These are phyloP conservation scores for Chaetura pelagica DNA, from an alignment of 2,113 vertebrate genomes.

Conservation along the genomic window DNA sequence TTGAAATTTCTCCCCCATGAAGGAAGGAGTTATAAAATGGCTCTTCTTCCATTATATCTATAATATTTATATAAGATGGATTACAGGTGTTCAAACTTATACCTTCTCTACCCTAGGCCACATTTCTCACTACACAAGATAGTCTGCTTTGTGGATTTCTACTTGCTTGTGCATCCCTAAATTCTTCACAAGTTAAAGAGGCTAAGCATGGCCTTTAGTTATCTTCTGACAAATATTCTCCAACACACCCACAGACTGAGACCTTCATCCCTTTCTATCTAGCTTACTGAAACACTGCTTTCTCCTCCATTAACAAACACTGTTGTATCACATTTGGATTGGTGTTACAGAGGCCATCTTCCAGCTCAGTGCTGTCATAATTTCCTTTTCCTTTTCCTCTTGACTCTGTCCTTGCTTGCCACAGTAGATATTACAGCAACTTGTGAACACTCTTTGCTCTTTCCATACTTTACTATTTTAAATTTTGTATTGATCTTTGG, in stretches of 20 bases:
- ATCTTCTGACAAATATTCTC: background rate
- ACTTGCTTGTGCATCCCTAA: background rate
- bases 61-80: background rate
- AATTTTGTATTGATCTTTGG: background rate
- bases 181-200: background rate
- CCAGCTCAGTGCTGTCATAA: rapidly evolving
- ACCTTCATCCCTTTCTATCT: background rate
- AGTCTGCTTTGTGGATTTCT: background rate
- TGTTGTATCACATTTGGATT: background rate
- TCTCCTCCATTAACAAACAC: rapidly evolving
- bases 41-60: background rate
- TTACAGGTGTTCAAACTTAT: background rate
- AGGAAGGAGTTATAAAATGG: background rate
- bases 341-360: background rate
- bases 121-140: background rate
- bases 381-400: background rate
- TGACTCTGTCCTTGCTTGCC: background rate
- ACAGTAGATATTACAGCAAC: background rate
- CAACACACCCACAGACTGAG: background rate
- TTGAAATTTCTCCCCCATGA: background rate
- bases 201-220: background rate
- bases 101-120: background rate
- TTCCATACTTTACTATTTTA: background rate
- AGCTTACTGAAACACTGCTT: background rate
- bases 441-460: background rate